A percentile compares a stretch with the other conserved stretches of the same genome.
Evolutionary conservation across 2,797 vertebrate species (phyloP).

Genomic region (Melanotaenia parkinsoni): DNA sequence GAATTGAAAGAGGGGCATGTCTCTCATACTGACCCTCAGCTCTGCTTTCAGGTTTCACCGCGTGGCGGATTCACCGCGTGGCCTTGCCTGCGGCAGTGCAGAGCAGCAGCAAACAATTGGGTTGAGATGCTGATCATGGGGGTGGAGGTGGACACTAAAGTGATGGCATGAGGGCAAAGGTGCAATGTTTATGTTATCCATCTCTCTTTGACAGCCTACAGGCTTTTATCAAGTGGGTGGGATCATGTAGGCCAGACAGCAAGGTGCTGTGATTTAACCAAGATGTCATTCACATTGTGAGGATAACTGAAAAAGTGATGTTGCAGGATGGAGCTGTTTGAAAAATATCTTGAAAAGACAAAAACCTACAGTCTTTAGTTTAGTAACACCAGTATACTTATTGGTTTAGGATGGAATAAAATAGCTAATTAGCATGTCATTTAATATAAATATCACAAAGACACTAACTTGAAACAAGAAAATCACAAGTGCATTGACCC

Average conservation of each 20-base stretch:
- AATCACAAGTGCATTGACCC: neutral
- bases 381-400: neutral
- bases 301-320: conserved; percentile 3
- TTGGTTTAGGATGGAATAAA: neutral
- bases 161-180: conserved; percentile 53
- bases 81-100: conserved; percentile 82
- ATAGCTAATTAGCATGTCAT: neutral
- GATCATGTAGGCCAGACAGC: conserved; percentile 37
- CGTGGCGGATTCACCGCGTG: conserved; percentile 86
- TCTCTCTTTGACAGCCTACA: conserved; percentile 89
- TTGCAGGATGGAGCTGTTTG: neutral
- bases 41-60: conserved; percentile 86
- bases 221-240: conserved; percentile 64
- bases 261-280: conserved; percentile 25
- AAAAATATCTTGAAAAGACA: neutral
- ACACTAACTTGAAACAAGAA: neutral
- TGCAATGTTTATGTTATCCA: conserved; percentile 71
- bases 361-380: neutral
- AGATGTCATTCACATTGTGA: conserved; percentile 11
- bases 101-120: conserved; percentile 79
- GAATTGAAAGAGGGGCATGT: conserved; percentile 53
- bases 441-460: too few species aligned
- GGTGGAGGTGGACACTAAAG: conserved; percentile 82
- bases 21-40: conserved; percentile 84
- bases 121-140: conserved; percentile 85